phyloP scores from a whole-genome alignment of 2,888 invertebrate species.

The Brachypterus glaber region DNA sequence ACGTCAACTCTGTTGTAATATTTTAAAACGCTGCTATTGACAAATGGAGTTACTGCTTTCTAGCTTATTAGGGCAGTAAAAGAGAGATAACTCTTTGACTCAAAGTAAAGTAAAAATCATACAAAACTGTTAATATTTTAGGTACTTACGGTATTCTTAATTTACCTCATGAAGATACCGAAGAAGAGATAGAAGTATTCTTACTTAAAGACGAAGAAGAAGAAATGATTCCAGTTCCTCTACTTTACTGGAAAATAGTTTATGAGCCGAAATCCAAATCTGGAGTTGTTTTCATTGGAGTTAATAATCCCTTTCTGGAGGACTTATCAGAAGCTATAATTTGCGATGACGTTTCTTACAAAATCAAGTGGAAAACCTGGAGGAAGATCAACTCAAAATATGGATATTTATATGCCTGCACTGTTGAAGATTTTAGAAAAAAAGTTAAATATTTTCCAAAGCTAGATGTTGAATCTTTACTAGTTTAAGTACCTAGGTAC shows the following conservation, averaged over 20 bases:
- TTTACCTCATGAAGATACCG: conserved; percentile 41
- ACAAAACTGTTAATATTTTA: too few species aligned
- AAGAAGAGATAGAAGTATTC: conserved; percentile 24
- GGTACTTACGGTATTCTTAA: conserved; percentile 50
- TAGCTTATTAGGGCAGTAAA: too few species aligned
- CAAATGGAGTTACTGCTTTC: too few species aligned
- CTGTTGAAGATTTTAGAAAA: conserved; percentile 47
- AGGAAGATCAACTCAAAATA: conserved; percentile 38
- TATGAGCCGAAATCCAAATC: conserved; percentile 43
- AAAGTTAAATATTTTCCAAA: conserved; percentile 45
- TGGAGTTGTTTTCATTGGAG: conserved; percentile 51
- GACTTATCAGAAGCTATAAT: conserved; percentile 22
- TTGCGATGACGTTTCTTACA: conserved; percentile 43
- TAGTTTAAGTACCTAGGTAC: too few species aligned
- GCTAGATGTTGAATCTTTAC: conserved; percentile 41
- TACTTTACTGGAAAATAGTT: conserved; percentile 49
- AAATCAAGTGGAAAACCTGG: conserved; percentile 54
- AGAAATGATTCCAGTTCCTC: conserved; percentile 44
- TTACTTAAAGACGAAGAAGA: conserved; percentile 24
- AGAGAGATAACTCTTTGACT: too few species aligned
- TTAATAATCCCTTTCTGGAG: conserved; percentile 49
- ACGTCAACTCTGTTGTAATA: too few species aligned
- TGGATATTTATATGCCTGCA: conserved; percentile 57
- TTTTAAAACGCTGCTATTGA: too few species aligned
- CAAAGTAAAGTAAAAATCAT: too few species aligned